Evolutionary conservation across 2,888 invertebrate genomes (phyloP), one percentile per base, ranked within the genome.

Genomic region (Ectropis crepuscularia): DNA sequence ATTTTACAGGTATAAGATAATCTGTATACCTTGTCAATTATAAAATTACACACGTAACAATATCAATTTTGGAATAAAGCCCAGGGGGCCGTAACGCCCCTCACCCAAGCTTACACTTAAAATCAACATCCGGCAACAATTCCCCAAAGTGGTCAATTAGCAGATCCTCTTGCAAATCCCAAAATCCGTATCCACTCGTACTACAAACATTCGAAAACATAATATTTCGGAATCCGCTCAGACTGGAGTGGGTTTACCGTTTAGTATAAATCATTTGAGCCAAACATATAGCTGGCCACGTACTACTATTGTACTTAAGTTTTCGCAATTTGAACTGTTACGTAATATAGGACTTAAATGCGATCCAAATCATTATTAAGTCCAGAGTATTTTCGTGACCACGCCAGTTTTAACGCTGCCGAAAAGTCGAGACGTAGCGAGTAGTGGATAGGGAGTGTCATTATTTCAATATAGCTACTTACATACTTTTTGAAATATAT

Each of bases 201-300:
- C 47, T 61, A 43, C 63, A 62, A 63, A 68, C 54, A 64, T 66
- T 63, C 58, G 45, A 64, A 59, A 63, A 60, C 61, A 61, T 67
- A 66, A 63, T 65, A 68, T 60, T 65, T 47, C 57, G 50, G 58
- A 61, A 64, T 54, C 69, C 57, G 61, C 70, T 68, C 61, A 63
- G 37, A 67, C 61, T 58, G 59, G 49, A 71, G 64, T 66, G 65
- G 62, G 59, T 62, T 67, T 62, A 62, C 60, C 61, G 51, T 65
- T 61, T 45, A 61, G 45, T 59, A 66, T 65, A 62, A 59, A 69
- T 66, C 66, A 69, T 65, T 61, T 55, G 53, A 41, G 9, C 36
- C 45, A 57, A 49, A 6, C 16, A 4, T 28, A 4, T 28, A 28
- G 16, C 16, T 28, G 16, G 16, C 16, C 16, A 28, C 16, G 16